These are phyloP conservation scores for Poeciliopsis gracilis DNA, from an alignment of 2,797 vertebrate genomes.

Conservation along the genomic window DNA sequence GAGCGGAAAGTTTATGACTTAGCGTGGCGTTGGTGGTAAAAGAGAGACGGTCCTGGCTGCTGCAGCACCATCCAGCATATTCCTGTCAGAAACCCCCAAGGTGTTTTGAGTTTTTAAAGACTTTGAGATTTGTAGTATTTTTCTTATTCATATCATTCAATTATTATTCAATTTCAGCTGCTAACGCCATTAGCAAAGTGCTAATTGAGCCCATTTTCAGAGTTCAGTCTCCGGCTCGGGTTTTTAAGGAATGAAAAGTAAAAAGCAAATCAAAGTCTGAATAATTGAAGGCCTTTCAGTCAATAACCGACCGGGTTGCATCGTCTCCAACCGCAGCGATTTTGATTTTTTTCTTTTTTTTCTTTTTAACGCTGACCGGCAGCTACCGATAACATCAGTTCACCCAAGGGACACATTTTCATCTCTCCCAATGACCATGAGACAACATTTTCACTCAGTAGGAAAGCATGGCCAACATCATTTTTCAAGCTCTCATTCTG, in stretches of 20 bases:
- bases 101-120: background rate
- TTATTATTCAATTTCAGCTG: constrained; percentile 18
- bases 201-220: constrained; percentile 31
- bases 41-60: background rate
- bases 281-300: constrained; percentile 24
- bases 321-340: constrained; percentile 1
- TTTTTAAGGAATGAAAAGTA: background rate
- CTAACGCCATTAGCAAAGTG: background rate
- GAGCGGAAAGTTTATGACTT: background rate
- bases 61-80: background rate
- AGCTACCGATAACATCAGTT: constrained; percentile 18
- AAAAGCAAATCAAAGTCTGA: background rate
- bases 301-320: constrained; percentile 19
- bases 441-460: constrained; percentile 13
- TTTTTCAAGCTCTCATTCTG: constrained; percentile 43
- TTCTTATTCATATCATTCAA: background rate
- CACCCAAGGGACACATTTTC: constrained; percentile 6
- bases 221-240: background rate
- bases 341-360: background rate
- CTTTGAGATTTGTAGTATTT: background rate
- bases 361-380: background rate
- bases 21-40: background rate
- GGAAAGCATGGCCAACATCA: constrained; percentile 28
- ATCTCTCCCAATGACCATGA: constrained; percentile 30
- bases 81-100: background rate